Evolutionary conservation across 2,113 vertebrate species (phyloP).

Genomic region (Electrona antarctica): DNA sequence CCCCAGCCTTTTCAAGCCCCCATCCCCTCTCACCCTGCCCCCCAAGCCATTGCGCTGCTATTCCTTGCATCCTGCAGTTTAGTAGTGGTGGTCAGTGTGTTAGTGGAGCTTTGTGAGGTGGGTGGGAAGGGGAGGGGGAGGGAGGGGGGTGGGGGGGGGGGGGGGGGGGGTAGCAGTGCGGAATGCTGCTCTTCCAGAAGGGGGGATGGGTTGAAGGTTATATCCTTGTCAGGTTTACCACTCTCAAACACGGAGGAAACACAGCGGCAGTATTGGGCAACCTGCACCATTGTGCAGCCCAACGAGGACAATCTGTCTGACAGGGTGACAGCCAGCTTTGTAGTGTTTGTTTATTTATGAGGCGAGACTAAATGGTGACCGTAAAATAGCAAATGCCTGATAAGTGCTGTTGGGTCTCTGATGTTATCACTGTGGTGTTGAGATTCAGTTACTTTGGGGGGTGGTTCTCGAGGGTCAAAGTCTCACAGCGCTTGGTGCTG

Average conservation of each 20-base stretch:
- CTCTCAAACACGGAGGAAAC: constrained; percentile 54
- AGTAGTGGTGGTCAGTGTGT: constrained; percentile 75
- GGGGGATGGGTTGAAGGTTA: constrained; percentile 66
- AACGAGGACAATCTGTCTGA: not conserved
- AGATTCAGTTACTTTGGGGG: constrained; percentile 16
- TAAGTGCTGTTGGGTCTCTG: constrained; percentile 35
- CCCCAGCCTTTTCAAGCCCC: constrained; percentile 50
- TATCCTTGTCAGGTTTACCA: constrained; percentile 68
- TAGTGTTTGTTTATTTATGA: constrained; percentile 40
- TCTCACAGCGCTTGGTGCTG: constrained; percentile 6
- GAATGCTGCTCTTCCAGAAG: constrained; percentile 70
- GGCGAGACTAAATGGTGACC: constrained; percentile 30
- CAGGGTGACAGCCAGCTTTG: constrained; percentile 27
- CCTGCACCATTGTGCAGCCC: not conserved
- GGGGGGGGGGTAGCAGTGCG: constrained; percentile 60
- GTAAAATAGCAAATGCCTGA: constrained; percentile 52
- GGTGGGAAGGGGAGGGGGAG: constrained; percentile 60
- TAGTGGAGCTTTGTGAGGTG: constrained; percentile 75
- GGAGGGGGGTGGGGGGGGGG: constrained; percentile 59
- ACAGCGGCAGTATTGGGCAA: not conserved
- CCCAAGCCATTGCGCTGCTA: constrained; percentile 51
- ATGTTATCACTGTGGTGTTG: constrained; percentile 29
- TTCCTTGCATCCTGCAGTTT: constrained; percentile 72
- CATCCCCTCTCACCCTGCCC: constrained; percentile 63
- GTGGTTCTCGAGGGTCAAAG: constrained; percentile 32